Percentiles rank a stretch among this genome's conserved stretches.
Evolutionary conservation across 2,888 invertebrate species (phyloP).

Genomic region (Cyclophora punctaria): DNA sequence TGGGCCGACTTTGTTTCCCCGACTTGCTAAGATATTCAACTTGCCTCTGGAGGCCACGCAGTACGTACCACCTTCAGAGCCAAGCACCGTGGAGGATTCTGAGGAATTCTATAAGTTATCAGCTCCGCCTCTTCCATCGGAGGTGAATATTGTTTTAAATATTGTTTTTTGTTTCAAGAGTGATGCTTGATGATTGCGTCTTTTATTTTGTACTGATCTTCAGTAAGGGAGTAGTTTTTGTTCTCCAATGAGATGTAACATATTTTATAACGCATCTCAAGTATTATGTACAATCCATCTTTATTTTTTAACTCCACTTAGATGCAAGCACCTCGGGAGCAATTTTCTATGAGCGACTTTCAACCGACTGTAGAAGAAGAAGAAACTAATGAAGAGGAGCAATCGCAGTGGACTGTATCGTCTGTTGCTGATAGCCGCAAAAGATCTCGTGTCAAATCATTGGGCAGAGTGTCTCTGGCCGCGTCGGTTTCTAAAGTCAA

Average conservation of each 20-base stretch:
- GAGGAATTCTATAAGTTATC: conserved; percentile 31
- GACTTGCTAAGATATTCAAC: conserved; percentile 53
- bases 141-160: too few relatives aligned
- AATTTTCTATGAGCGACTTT: conserved; percentile 31
- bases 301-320: neutral
- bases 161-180: too few relatives aligned
- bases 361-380: conserved; percentile 22
- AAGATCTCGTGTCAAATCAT: conserved; percentile 24
- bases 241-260: too few relatives aligned
- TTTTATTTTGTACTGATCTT: too few relatives aligned
- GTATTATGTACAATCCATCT: neutral
- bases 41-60: conserved; percentile 32
- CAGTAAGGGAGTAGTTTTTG: too few relatives aligned
- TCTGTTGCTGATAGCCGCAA: conserved; percentile 18
- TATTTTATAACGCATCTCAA: too few relatives aligned
- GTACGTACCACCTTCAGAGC: conserved; percentile 39
- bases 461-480: conserved; percentile 23
- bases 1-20: conserved; percentile 45
- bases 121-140: too few relatives aligned
- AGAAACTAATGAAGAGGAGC: conserved; percentile 27
- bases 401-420: conserved; percentile 36
- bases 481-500: too few relatives aligned
- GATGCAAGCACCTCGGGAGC: conserved; percentile 1
- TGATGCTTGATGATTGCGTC: too few relatives aligned
- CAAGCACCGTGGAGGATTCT: conserved; percentile 31